Base-by-base conservation (phyloP, 2,113 vertebrate species). In the Poeciliopsis turrubarensis region DNA sequence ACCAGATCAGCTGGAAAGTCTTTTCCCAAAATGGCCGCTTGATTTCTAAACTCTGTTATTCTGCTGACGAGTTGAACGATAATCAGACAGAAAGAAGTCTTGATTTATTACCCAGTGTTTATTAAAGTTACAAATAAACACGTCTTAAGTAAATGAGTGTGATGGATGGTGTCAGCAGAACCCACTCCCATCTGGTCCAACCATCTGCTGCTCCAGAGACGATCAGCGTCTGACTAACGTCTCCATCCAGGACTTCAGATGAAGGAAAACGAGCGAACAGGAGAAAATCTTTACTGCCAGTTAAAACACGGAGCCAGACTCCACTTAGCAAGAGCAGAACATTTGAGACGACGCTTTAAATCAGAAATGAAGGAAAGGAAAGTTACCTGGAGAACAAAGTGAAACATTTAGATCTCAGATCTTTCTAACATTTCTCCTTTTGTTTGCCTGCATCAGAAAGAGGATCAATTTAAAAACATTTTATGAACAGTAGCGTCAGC, bases 161-260 rank as follows among this genome's bases (percentile, higher is more conserved):
- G 7, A 54, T 17, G 5, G 51, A 65, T 15, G 22, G 22, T 27
- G 32, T 39, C 14, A 26, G 34, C 22, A 65, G 39, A 65, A 65
- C 64, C 64, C 25, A 39, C 34, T 65, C 64, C 64, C 64, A 65
- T 26, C 64, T 65, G 64, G 64, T 26, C 64, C 32, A 26, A 39
- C 64, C 64, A 39, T 65, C 64, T 65, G 34, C 10, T 12, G 32
- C 22, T 25, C 19, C 31, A 37, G 3, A 4, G n/a, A 25, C 19
- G n/a, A 13, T 37, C 32, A 65, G 13, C 5, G 15, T 6, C 60
- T 14, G 14, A 14, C 26, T 57, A 6, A 57, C 25, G 51, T n/a
- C 19, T 57, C 2, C 5, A 57, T 54, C n/a, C 22, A 3, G 19
- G 47, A 51, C 5, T 54, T 57, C 19, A 57, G 47, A 54, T 25